Evolutionary conservation across 2,888 invertebrate species (phyloP).

Genomic region (Rhamnusium bicolor): DNA sequence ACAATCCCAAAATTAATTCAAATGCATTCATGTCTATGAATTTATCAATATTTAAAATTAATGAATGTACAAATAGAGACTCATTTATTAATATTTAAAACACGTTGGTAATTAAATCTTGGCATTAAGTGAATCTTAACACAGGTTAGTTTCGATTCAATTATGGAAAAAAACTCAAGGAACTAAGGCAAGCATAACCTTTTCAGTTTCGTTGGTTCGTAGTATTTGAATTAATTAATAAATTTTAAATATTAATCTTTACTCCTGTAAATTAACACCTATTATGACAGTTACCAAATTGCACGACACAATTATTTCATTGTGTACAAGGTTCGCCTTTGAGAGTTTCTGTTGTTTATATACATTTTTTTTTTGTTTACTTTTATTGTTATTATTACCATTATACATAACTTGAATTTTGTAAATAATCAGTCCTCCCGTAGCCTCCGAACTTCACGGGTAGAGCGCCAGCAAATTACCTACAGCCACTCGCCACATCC

Average conservation of each 20-base stretch:
- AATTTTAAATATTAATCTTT: neutral
- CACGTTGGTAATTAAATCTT: neutral
- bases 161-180: neutral
- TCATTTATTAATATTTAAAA: neutral
- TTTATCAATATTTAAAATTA: neutral
- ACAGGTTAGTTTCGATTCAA: neutral
- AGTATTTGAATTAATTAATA: neutral
- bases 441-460: too few relatives aligned
- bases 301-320: too few relatives aligned
- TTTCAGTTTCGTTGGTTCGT: neutral
- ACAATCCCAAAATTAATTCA: slow-evolving; percentile 3
- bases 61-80: neutral
- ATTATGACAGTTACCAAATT: neutral
- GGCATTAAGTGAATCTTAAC: neutral
- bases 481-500: too few relatives aligned
- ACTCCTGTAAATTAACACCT: neutral
- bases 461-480: too few relatives aligned
- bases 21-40: neutral
- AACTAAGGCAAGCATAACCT: neutral
- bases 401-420: too few relatives aligned
- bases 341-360: too few relatives aligned
- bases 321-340: too few relatives aligned
- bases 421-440: too few relatives aligned
- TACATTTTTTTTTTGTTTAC: too few relatives aligned
- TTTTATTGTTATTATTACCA: too few relatives aligned